A percentile compares a stretch with the other conserved stretches of the same genome.
These are phyloP conservation scores for Leptogaster cylindrica DNA, from an alignment of 2,888 invertebrate genomes.

Conservation along the genomic window DNA sequence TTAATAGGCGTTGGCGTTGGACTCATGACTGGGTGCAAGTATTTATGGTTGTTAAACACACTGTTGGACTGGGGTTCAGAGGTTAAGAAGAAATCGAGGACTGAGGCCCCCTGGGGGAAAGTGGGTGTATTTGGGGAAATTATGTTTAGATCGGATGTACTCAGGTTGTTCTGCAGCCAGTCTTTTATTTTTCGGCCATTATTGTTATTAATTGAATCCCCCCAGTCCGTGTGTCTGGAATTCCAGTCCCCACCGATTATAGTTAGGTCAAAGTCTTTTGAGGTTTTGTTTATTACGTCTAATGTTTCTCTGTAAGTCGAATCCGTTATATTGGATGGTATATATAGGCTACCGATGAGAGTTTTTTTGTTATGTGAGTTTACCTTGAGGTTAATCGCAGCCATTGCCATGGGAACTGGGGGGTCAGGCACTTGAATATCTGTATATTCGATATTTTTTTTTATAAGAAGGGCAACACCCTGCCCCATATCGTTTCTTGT, in stretches of 20 bases:
- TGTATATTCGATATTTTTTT: not conserved
- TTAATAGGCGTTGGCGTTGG: too few relatives aligned
- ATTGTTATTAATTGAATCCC: not conserved
- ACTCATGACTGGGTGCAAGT: too few relatives aligned
- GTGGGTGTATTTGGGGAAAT: not conserved
- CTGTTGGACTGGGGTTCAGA: not conserved
- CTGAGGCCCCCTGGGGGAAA: not conserved
- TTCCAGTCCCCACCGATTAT: slow-evolving; percentile 8
- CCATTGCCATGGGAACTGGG: not conserved
- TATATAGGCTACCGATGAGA: not conserved
- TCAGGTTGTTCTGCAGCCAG: not conserved
- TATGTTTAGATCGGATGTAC: not conserved
- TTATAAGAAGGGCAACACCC: not conserved
- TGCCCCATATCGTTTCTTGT: not conserved
- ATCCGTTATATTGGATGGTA: not conserved
- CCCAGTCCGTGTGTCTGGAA: not conserved
- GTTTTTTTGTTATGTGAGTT: not conserved
- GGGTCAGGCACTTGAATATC: not conserved
- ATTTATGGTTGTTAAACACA: not conserved
- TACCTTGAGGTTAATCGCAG: not conserved
- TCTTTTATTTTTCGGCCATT: not conserved
- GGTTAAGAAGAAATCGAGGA: not conserved
- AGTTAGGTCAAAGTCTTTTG: not conserved
- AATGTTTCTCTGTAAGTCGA: not conserved
- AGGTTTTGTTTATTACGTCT: not conserved